Evolutionary conservation across 2,113 vertebrate species (phyloP), one percentile per base, ranked within the genome.

Genomic region (Propithecus coquereli): DNA sequence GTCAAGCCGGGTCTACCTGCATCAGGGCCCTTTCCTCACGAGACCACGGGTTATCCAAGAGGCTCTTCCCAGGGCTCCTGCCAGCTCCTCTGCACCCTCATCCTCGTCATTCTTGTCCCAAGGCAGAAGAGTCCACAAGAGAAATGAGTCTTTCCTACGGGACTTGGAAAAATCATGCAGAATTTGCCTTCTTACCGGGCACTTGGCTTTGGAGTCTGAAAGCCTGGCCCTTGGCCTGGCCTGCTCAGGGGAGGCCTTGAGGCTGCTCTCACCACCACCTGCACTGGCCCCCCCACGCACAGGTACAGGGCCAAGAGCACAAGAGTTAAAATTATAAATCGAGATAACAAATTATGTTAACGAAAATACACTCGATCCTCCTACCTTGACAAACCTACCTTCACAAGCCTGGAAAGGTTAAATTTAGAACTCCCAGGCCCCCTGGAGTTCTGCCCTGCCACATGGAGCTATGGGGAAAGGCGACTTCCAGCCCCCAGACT

Each of bases 321-420:
- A 25, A 30, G 1, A 54, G 85, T 18, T 32, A 73, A 81, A 43
- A 22, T 40, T 79, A 94, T 85, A 94, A 91, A 94, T 93, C 90
- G 79, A 96, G 85, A 77, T 85, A 95, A 86, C 81, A 96, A 90
- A 95, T 71, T n/a, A n/a, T 63, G 87, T 65, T 91, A 96, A 85
- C 71, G 79, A 73, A 93, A 95, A 81, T 63, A 34, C 6, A 84
- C 40, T 80, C 86, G 65, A 43, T 30, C 61, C 65, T 80, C 54
- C 34, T 89, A 73, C 40, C 73, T 97, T 80, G 47, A 97, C 82
- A 94, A 95, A 94, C 45, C 54, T 25, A 73, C 68, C 90, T 77
- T 86, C 89, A 40, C 54, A 77, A 89, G 83, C 82, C 47, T 95
- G 54, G 43, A 70, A 88, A 73, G 43, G 94, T 96, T 94, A 87